A percentile compares a stretch with the other conserved stretches of the same genome.
Evolutionary conservation across 2,113 vertebrate species (phyloP).

Genomic region (Triplophysa siluroides): DNA sequence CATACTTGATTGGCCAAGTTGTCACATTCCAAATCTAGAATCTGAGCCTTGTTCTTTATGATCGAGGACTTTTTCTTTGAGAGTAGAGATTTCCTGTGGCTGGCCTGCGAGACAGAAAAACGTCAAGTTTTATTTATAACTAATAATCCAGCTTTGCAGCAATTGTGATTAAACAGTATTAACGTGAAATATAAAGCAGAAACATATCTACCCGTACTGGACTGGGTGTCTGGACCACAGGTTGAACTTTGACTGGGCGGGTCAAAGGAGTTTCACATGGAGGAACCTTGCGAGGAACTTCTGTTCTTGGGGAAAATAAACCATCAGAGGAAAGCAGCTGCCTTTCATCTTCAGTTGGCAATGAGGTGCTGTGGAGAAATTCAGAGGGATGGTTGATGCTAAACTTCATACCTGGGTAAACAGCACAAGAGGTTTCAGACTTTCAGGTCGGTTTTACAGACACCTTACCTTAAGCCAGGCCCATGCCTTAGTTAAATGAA

Average conservation of each 20-base stretch:
- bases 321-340: conserved; percentile 10
- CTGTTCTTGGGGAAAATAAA: conserved; percentile 5
- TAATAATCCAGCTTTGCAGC: no score
- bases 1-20: conserved; percentile 58
- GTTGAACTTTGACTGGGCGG: neutral
- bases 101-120: conserved; percentile 28
- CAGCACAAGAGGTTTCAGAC: neutral
- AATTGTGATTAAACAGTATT: no score
- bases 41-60: conserved; percentile 39
- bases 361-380: neutral
- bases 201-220: conserved; percentile 38
- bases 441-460: no score
- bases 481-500: no score
- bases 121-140: no score
- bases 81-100: conserved; percentile 2
- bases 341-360: conserved; percentile 13
- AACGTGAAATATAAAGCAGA: neutral
- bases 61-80: conserved; percentile 14
- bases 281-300: neutral
- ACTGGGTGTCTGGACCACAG: conserved; percentile 21
- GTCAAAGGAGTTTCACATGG: conserved; percentile 25
- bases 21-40: conserved; percentile 58
- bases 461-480: no score
- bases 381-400: neutral
- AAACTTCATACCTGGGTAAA: neutral